A percentile compares a stretch with the other conserved stretches of the same genome.
Conservation (phyloP, 2,797 vertebrate genomes). For the Anguilla megastoma region DNA sequence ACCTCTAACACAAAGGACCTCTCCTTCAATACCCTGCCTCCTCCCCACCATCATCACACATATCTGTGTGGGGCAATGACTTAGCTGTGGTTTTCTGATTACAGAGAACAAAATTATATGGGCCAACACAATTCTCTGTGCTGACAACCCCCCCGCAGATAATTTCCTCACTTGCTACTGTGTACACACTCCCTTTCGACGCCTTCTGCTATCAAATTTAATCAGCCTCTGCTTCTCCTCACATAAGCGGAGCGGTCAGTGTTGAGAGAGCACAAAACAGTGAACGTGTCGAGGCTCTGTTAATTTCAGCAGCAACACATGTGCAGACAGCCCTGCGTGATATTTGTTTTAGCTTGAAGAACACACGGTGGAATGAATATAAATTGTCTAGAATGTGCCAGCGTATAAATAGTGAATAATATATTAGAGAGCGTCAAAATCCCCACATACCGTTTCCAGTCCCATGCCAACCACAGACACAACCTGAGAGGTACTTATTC, state of each 20-base stretch:
- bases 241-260: conserved; percentile 51
- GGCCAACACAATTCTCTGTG: conserved; percentile 67
- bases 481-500: conserved; percentile 34
- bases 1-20: conserved; percentile 54
- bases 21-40: conserved; percentile 14
- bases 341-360: conserved; percentile 68
- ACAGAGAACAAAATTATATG: conserved; percentile 67
- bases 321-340: conserved; percentile 57
- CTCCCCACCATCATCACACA: conserved; percentile 37
- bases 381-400: conserved; percentile 62
- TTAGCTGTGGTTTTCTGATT: conserved; percentile 61
- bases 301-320: conserved; percentile 63
- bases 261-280: conserved; percentile 46
- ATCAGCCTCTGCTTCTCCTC: conserved; percentile 64
- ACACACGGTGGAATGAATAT: conserved; percentile 50
- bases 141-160: conserved; percentile 66
- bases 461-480: conserved; percentile 31
- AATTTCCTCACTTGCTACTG: conserved; percentile 61
- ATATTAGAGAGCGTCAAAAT: conserved; percentile 45
- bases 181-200: conserved; percentile 67
- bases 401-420: conserved; percentile 61
- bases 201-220: conserved; percentile 68
- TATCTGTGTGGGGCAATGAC: conserved; percentile 47
- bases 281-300: conserved; percentile 56
- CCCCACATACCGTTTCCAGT: conserved; percentile 32